A percentile compares a stretch with the other conserved stretches of the same genome.
Evolutionary conservation across 1,140 invertebrate genomes (phyloP).

Genomic region (Drosophila tropicalis): DNA sequence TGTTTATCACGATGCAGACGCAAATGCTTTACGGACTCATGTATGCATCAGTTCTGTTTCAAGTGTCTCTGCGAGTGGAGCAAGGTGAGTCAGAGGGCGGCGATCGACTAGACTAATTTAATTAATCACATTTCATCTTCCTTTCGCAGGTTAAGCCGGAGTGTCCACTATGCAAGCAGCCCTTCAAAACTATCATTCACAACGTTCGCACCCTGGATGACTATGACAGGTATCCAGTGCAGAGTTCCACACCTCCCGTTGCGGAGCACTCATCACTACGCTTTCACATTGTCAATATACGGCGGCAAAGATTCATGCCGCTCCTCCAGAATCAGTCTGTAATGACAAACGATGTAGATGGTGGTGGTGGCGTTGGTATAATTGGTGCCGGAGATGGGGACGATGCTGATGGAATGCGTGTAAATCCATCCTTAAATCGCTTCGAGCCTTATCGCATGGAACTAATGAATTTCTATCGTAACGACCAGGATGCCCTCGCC

Average conservation of each 20-base stretch:
- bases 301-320: conserved; percentile 50
- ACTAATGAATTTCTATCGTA: conserved; percentile 66
- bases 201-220: conserved; percentile 94
- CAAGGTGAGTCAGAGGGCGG: conserved; percentile 85
- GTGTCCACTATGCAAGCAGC: conserved; percentile 96
- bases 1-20: conserved; percentile 93
- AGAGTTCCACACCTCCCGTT: conserved; percentile 51
- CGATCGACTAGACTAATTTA: too few relatives aligned
- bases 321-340: conserved; percentile 51
- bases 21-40: conserved; percentile 95
- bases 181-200: conserved; percentile 95
- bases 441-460: conserved; percentile 70
- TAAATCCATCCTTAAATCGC: conserved; percentile 50
- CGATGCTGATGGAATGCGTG: conserved; percentile 14
- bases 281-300: conserved; percentile 62
- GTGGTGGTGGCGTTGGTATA: background rate
- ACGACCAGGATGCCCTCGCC: conserved; percentile 63
- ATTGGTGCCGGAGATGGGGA: conserved; percentile 39
- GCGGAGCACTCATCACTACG: conserved; percentile 52
- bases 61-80: conserved; percentile 96
- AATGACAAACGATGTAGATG: conserved; percentile 60
- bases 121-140: background rate
- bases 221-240: conserved; percentile 93
- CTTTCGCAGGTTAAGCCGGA: conserved; percentile 91
- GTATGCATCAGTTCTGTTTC: conserved; percentile 97